Percentiles rank a stretch among this genome's conserved stretches.
Conservation (phyloP, 2,888 invertebrate genomes). For the Idaea biselata region DNA sequence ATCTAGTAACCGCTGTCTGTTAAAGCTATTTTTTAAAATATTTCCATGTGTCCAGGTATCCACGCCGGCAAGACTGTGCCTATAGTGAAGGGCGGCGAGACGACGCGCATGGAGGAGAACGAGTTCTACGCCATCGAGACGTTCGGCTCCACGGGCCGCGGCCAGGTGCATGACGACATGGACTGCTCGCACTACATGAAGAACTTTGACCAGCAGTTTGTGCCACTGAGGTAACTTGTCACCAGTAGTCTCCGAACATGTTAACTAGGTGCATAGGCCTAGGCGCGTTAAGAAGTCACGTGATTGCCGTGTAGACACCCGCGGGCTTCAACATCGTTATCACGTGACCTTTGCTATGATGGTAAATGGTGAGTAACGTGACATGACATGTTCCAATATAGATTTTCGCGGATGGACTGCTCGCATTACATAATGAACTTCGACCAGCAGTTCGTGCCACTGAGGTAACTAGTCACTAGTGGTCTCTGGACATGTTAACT, state of each 20-base stretch:
- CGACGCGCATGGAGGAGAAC: constrained; percentile 98
- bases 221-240: constrained; percentile 87
- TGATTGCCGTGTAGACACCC: too few species aligned
- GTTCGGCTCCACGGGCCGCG: constrained; percentile 98
- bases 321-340: too few species aligned
- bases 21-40: too few species aligned
- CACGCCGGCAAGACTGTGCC: constrained; percentile 99
- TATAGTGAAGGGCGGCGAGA: constrained; percentile 99
- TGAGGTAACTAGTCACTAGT: constrained; percentile 83
- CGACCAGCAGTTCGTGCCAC: constrained; percentile 94
- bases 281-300: too few species aligned
- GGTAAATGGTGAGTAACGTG: too few species aligned
- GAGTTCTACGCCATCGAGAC: constrained; percentile 99
- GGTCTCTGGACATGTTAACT: too few species aligned
- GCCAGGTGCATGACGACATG: constrained; percentile 98
- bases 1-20: too few species aligned
- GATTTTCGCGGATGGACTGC: too few species aligned
- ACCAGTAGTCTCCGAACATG: too few species aligned
- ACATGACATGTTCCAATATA: too few species aligned
- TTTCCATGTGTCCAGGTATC: constrained; percentile 78
- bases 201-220: constrained; percentile 95
- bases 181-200: constrained; percentile 99
- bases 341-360: too few species aligned
- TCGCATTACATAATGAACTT: constrained; percentile 99
- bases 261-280: too few species aligned